Percentiles rank a stretch among this genome's conserved stretches.
These are phyloP conservation scores for Oxycera nigricornis DNA, from an alignment of 2,888 invertebrate species.

Conservation along the genomic window DNA sequence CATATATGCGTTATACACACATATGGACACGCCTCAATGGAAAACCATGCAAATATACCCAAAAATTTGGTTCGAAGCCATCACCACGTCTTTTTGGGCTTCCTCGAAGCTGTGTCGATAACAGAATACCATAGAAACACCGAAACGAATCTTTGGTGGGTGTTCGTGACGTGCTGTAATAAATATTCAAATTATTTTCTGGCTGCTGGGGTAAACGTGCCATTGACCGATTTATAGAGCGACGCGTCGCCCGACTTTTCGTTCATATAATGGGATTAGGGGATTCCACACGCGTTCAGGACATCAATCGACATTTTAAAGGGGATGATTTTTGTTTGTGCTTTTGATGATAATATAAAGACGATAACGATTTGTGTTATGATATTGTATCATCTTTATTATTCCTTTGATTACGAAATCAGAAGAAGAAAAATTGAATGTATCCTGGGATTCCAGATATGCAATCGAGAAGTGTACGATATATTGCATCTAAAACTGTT, in stretches of 20 bases:
- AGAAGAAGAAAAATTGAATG: too few species aligned
- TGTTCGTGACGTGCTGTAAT: slow-evolving; percentile 2
- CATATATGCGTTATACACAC: background rate
- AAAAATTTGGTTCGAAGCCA: background rate
- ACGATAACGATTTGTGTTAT: too few species aligned
- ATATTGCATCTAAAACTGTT: too few species aligned
- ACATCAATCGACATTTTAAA: too few species aligned
- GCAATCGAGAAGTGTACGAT: too few species aligned
- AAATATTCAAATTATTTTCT: slow-evolving; percentile 12
- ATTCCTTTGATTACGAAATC: too few species aligned
- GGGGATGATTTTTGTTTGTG: too few species aligned
- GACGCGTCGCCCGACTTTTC: background rate
- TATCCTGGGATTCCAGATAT: too few species aligned
- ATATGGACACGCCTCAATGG: background rate
- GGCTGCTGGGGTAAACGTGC: slow-evolving; percentile 17
- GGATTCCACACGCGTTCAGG: background rate
- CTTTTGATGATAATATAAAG: too few species aligned
- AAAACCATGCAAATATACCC: background rate
- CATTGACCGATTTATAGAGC: slow-evolving; percentile 27
- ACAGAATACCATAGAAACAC: background rate
- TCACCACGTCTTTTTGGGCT: background rate
- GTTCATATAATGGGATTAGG: background rate
- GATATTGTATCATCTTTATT: too few species aligned
- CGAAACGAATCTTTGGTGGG: background rate
- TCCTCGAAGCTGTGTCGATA: background rate